Evolutionary conservation across 2,888 invertebrate species (phyloP).

Genomic region (Platynereis dumerilii): DNA sequence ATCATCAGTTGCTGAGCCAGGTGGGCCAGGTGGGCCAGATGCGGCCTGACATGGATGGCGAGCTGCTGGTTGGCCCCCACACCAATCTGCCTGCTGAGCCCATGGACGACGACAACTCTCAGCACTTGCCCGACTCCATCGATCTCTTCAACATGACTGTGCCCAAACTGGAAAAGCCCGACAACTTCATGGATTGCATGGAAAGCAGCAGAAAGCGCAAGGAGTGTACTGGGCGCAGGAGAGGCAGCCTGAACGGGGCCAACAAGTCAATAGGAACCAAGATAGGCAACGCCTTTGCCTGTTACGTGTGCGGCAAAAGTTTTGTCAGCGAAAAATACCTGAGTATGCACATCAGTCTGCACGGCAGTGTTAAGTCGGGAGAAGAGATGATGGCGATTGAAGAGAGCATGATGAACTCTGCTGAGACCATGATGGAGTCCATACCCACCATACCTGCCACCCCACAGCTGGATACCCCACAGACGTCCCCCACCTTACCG

Average conservation of each 20-base stretch:
- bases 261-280: not conserved
- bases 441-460: not conserved
- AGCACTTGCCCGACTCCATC: not conserved
- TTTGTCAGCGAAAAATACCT: conserved; percentile 41
- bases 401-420: not conserved
- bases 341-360: conserved; percentile 39
- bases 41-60: not conserved
- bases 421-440: not conserved
- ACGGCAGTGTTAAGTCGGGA: conserved; percentile 18
- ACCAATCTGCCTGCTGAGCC: not conserved
- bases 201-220: not conserved
- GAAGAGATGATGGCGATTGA: not conserved
- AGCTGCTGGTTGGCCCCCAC: no score
- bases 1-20: not conserved
- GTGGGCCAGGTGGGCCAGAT: not conserved
- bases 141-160: not conserved
- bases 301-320: conserved; percentile 29
- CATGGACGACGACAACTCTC: not conserved
- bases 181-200: not conserved
- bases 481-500: not conserved
- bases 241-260: conserved; percentile 4
- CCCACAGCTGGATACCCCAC: not conserved
- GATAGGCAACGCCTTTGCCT: conserved; percentile 20
- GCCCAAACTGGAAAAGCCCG: conserved; percentile 1
- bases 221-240: not conserved